Evolutionary conservation across 1,140 invertebrate species (phyloP).

Genomic region (Calosoma granatense): DNA sequence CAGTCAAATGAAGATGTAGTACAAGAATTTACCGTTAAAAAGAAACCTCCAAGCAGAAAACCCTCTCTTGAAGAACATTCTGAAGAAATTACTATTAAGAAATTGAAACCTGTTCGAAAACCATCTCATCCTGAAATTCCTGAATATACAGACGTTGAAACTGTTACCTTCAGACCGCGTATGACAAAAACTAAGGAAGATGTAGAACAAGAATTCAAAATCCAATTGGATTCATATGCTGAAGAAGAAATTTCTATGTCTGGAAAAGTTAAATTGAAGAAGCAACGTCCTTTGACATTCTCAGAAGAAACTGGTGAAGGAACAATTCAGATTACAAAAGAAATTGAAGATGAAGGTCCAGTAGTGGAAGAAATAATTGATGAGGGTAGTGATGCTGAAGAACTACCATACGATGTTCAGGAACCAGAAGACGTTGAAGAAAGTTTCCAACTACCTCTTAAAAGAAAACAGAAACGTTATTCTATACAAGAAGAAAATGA

Average conservation of each 20-base stretch:
- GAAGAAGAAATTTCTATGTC: slow-evolving; percentile 79
- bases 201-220: slow-evolving; percentile 77
- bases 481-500: slow-evolving; percentile 47
- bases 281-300: slow-evolving; percentile 55
- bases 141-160: slow-evolving; percentile 60
- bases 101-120: slow-evolving; percentile 50
- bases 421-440: slow-evolving; percentile 39
- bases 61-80: slow-evolving; percentile 55
- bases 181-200: slow-evolving; percentile 63
- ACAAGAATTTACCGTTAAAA: slow-evolving; percentile 44
- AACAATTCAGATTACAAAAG: slow-evolving; percentile 58
- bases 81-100: slow-evolving; percentile 62
- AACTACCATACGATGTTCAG: slow-evolving; percentile 51
- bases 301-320: slow-evolving; percentile 61
- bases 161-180: slow-evolving; percentile 62
- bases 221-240: slow-evolving; percentile 69
- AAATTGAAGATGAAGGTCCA: slow-evolving; percentile 52
- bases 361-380: slow-evolving; percentile 59
- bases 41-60: slow-evolving; percentile 35
- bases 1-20: slow-evolving; percentile 28
- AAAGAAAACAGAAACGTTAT: slow-evolving; percentile 38
- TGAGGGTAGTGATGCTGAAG: slow-evolving; percentile 45
- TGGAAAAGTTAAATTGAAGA: slow-evolving; percentile 66
- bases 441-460: slow-evolving; percentile 40
- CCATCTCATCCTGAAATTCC: slow-evolving; percentile 47